Evolutionary conservation across 2,113 vertebrate species (phyloP).

Genomic region (Cyprinodon variegatus): DNA sequence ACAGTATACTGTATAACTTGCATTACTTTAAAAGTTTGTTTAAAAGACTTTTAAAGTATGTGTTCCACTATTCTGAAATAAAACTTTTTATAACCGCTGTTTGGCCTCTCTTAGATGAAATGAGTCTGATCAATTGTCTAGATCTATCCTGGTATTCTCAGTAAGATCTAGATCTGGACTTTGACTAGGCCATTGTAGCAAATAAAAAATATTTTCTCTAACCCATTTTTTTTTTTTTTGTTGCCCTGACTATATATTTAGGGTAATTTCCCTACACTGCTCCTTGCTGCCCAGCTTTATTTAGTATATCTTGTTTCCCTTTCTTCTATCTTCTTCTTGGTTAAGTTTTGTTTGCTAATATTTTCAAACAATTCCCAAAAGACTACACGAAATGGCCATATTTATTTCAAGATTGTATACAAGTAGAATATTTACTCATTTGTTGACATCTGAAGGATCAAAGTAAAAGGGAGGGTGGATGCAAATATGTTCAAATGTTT

Average conservation of each 20-base stretch:
- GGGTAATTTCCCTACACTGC: background rate
- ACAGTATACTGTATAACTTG: background rate
- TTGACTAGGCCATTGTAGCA: background rate
- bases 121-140: too few species aligned
- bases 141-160: too few species aligned
- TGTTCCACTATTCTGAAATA: background rate
- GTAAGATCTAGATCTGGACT: background rate
- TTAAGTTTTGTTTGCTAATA: background rate
- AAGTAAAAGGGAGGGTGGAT: background rate
- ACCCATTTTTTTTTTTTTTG: background rate
- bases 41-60: background rate
- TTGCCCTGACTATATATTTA: background rate
- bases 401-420: background rate
- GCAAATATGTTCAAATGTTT: too few species aligned
- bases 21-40: too few species aligned
- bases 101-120: background rate
- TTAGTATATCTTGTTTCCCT: too few species aligned
- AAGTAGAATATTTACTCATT: background rate
- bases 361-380: background rate
- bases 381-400: background rate
- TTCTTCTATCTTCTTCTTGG: background rate
- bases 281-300: too few species aligned
- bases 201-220: background rate
- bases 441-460: background rate
- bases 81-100: background rate